A percentile compares a stretch with the other conserved stretches of the same genome.
These are phyloP conservation scores for Ginglymostoma cirratum DNA, from an alignment of 2,113 vertebrate species.

Conservation along the genomic window DNA sequence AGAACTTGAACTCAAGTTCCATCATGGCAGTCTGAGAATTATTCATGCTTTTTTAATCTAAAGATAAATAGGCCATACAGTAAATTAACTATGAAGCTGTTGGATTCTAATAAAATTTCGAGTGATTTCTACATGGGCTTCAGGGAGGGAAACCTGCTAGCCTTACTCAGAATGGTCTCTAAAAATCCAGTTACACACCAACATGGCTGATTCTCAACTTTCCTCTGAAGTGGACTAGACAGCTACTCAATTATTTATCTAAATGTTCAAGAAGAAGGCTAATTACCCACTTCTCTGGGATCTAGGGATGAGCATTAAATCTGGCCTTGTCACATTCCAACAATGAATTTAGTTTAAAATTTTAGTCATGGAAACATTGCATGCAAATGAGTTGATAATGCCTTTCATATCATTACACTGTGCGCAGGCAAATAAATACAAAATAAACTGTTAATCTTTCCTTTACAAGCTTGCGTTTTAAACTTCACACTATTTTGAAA, in stretches of 20 bases:
- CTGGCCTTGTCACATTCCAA: background rate
- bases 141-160: background rate
- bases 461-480: background rate
- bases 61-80: background rate
- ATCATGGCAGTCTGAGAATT: background rate
- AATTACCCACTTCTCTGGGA: background rate
- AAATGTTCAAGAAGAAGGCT: background rate
- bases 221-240: background rate
- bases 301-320: background rate
- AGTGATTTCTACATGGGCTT: background rate
- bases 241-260: background rate
- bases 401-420: background rate
- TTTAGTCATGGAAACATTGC: background rate
- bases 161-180: background rate
- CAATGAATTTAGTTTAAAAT: background rate
- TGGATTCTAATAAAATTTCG: background rate
- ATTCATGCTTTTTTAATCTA: background rate
- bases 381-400: constrained; percentile 8
- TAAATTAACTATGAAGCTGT: background rate
- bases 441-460: background rate
- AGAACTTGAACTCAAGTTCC: background rate
- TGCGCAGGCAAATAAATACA: background rate
- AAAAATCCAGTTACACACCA: background rate
- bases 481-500: background rate
- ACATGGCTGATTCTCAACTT: background rate